Base-by-base conservation (phyloP, 2,797 vertebrate species). In the Telmatherina bonti region DNA sequence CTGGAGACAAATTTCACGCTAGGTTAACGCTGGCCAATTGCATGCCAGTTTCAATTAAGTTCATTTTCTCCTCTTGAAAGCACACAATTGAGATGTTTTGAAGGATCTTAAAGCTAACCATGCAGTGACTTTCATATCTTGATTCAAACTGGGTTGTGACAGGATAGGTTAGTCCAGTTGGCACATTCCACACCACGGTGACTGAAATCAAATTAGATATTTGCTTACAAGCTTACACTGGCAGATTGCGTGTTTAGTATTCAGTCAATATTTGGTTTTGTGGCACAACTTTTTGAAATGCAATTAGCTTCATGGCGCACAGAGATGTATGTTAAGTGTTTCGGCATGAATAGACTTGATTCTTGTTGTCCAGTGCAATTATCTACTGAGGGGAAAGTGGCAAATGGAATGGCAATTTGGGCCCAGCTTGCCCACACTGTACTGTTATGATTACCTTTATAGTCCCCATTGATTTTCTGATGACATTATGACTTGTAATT, bases 401-500 rank as follows among this genome's bases (percentile, higher is more conserved):
- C 86, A 88, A 91, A 90, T 84, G 87, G 81, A 93, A 89, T 88
- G 81, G 85, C 89, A 89, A 92, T 91, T 87, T 88, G 88, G 85
- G 82, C 74, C 78, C 66, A 52, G 82, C 80, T 81, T 70, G 61
- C 79, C 73, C 85, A 71, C 72, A 87, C 86, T 83, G 83, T 85
- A 88, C 83, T 77, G 83, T 86, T 90, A 87, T 93, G 92, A 94
- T 93, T 94, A 91, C 88, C 88, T 93, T 91, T 86, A 93, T 87
- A 88, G 89, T 92, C 86, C 83, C 85, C 88, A 89, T 85, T 87
- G 91, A 90, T 92, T 91, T 91, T 82, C 87, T 85, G 84, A 93
- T 90, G 90, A 91, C 91, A 93, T 92, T 93, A 92, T 89, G 86
- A 92, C 89, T 92, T 85, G 88, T 90, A 87, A 92, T 94, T 93